Base-by-base conservation (phyloP, 2,113 vertebrate genomes). In the Prionailurus viverrinus region DNA sequence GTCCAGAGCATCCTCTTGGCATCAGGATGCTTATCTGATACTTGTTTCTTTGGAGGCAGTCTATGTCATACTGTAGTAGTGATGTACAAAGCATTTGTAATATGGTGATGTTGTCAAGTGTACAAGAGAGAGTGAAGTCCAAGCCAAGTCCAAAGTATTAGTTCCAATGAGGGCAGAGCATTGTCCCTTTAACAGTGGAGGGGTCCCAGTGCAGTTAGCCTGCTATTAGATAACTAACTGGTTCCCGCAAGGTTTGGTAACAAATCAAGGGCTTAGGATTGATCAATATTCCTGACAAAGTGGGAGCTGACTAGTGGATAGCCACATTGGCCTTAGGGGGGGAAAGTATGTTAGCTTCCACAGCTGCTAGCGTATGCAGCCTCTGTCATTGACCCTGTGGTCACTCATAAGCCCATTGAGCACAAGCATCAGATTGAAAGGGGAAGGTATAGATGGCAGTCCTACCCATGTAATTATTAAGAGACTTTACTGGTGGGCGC, bases 21-120 rank as follows among this genome's bases (percentile, higher is more conserved):
- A 83, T 95, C 68, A 88, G 68, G 55, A 48, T 95, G 87, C 63
- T 94, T 89, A 4, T 71, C 74, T 95, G 27, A 68, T 85, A 73
- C 71, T 58, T 65, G 31, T 93, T 80, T 87, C 41, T 90, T 82
- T 92, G 31, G 36, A 94, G 61, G 51, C 33, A 71, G 80, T 78
- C 58, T 83, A 1, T 87, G 4, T 94, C 33, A 15, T 86, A 89
- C 19, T 53, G 21, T 41, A 39, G 33, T 90, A n/a, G 51, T 61
- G 16, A 90, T 39, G 25, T 65, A 88, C 82, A 94, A 86, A 61
- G 25, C 65, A 51, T 85, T 95, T 61, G 16, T 86, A 58, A 14
- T 80, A 61, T 53, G 21, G 21, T 94, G 53, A 27, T 80, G 4
- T 0, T 68, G 14, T 85, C 51, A 61, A 79, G 27, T 11, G 31